A percentile compares a stretch with the other conserved stretches of the same genome.
Evolutionary conservation across 2,113 vertebrate genomes (phyloP).

Genomic region (Ophthalmolycus amberensis): DNA sequence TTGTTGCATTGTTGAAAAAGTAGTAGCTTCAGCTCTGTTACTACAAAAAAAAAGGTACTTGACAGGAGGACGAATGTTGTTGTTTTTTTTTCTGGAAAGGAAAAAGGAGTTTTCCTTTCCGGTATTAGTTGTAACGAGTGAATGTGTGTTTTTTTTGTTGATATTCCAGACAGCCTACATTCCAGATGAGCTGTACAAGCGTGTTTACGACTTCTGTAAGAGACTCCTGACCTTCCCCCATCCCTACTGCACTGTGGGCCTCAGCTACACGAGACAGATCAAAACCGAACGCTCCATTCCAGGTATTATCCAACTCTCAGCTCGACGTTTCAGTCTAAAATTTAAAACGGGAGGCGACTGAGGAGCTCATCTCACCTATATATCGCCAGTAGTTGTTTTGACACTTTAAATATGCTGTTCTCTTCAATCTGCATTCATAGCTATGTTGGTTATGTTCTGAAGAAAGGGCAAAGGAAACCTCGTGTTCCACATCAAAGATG

Average conservation of each 20-base stretch:
- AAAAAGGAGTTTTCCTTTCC: background rate
- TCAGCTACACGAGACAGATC: conserved; percentile 87
- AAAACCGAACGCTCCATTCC: conserved; percentile 86
- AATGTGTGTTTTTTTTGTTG: conserved; percentile 2
- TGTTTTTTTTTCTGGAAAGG: background rate
- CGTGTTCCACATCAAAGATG: background rate
- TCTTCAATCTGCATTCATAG: background rate
- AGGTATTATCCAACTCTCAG: conserved; percentile 73
- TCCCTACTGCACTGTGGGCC: conserved; percentile 90
- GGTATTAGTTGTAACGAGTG: background rate
- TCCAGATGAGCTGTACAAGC: conserved; percentile 88
- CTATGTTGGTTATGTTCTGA: background rate
- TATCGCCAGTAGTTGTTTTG: background rate
- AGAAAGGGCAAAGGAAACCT: background rate
- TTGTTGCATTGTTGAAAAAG: background rate
- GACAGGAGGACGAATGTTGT: too few species aligned
- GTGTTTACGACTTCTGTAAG: conserved; percentile 91
- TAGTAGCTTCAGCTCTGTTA: background rate
- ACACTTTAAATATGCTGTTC: background rate
- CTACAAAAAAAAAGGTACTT: background rate
- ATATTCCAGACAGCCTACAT: conserved; percentile 86
- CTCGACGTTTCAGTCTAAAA: background rate
- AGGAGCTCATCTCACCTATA: background rate
- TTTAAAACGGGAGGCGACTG: background rate
- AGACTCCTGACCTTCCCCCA: conserved; percentile 89